Base-by-base conservation (phyloP, 2,113 vertebrate species). In the Carettochelys insculpta region DNA sequence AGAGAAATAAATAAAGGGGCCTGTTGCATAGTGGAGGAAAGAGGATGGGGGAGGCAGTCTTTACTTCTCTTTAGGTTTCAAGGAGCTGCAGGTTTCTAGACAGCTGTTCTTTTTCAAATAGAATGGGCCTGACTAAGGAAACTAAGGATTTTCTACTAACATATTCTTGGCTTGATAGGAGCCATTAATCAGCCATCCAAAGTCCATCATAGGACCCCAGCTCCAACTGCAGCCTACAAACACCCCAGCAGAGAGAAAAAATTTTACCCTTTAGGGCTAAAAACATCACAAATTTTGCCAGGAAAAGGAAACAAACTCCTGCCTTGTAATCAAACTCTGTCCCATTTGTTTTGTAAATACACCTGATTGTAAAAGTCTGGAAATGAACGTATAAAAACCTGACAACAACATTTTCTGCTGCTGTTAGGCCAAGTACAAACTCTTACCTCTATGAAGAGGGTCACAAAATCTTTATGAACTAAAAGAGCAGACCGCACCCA, bases 31-130 rank as follows among this genome's bases (percentile, higher is more conserved):
- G 68, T 11, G 16, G 89, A 90, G 82, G 14, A 85, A 61, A 83
- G 17, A 38, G 22, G 11, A 20, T 5, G 77, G 13, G 25, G 48
- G 48, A 14, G 11, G 29, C 12, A 16, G 50, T 56, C 1, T 1
- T 86, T 83, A 38, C 24, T 34, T 92, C 41, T 58, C 29, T 83
- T 91, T 76, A 71, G 47, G 87, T 94, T 91, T 92, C 90, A 90
- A 61, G 4, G 27, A 92, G 43, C n/a, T 87, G 78, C 71, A 86
- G n/a, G 65, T 87, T 95, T 94, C 45, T 43, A 94, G 48, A 76
- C 90, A 95, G 90, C 73, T 90, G 91, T 53, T 91, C 75, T 47
- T 8, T 85, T 94, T 95, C 92, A 95, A 94, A 87, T 51, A 90
- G 88, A 61, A 79, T 78, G 68, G 58, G 45, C 84, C 78, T 84